These are phyloP conservation scores for Labeo calbasu DNA, from an alignment of 2,797 vertebrate genomes.

Conservation along the genomic window DNA sequence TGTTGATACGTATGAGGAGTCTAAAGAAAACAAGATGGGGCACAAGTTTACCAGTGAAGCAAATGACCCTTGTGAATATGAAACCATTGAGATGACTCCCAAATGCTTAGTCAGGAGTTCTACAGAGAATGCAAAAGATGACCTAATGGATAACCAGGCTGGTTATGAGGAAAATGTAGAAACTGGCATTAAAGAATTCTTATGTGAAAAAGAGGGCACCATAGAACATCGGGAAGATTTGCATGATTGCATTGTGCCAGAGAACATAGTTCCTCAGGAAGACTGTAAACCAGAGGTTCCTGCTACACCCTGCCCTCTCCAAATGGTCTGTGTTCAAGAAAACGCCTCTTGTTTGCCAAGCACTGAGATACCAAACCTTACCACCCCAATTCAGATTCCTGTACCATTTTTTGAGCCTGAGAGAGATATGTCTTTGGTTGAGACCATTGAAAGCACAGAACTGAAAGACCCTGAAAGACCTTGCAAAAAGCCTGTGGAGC, in stretches of 20 bases:
- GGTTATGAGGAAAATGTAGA: constrained; percentile 65
- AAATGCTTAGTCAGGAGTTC: constrained; percentile 73
- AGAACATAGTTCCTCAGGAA: constrained; percentile 66
- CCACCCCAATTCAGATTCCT: constrained; percentile 82
- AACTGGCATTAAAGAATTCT: constrained; percentile 63
- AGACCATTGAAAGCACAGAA: constrained; percentile 57
- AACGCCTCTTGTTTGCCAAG: constrained; percentile 74
- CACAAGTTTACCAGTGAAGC: constrained; percentile 75
- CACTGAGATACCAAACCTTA: constrained; percentile 82
- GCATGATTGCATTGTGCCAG: constrained; percentile 64
- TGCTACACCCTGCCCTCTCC: constrained; percentile 49
- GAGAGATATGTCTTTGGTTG: constrained; percentile 73
- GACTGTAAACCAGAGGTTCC: constrained; percentile 71
- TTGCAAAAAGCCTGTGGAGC: constrained; percentile 71
- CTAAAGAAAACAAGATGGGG: constrained; percentile 73
- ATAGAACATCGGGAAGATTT: constrained; percentile 74
- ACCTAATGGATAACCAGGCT: not conserved
- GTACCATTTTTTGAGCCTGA: constrained; percentile 82
- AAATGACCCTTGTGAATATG: constrained; percentile 81
- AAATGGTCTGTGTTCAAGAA: constrained; percentile 62
- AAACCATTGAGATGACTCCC: constrained; percentile 85
- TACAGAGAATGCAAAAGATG: constrained; percentile 58
- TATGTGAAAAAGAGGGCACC: constrained; percentile 71
- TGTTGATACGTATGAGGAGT: constrained; percentile 68
- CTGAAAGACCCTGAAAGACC: constrained; percentile 71